Evolutionary conservation across 2,888 invertebrate species (phyloP), one percentile per base, ranked within the genome.

Genomic region (Hedychridium roseum): DNA sequence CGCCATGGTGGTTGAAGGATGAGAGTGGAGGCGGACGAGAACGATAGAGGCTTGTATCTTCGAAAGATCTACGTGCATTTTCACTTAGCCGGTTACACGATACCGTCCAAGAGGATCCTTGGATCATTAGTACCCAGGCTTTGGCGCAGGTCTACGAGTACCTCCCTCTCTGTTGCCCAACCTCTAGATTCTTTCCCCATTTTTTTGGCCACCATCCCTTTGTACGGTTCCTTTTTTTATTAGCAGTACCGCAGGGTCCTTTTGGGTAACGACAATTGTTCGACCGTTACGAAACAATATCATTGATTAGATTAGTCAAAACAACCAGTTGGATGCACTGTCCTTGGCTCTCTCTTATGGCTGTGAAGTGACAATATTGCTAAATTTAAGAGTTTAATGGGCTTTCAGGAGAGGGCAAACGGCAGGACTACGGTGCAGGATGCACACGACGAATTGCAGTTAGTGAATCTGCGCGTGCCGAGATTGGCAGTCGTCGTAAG

Each of bases 21-120:
- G n/a, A n/a, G n/a, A n/a, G n/a, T n/a, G n/a, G n/a, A n/a, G n/a
- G n/a, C 35, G 32, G 35, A 30, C 16, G 30, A 39, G 14, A 23
- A 35, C 39, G 17, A 39, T 40, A 26, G 38, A 26, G 7, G 15
- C 54, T 57, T 55, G 60, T 73, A 73, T 71, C 73, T 70, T 52
- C 43, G 60, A 56, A 60, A 64, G 60, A 73, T 71, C 75, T 73
- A 75, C 73, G 72, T 68, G 70, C 63, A 74, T 76, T 75, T 76
- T 76, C 74, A 76, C 76, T 76, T 76, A 76, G 73, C 71, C 45
- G 65, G 70, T 73, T 75, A 75, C 74, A 76, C 72, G 74, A 73
- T 69, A 70, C 70, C 64, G 66, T n/a, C 35, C 15, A 15, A 15
- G 17, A 35, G 7, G 18, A 23, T 42, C 50, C 42, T 46, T 63